Percentiles rank a stretch among this genome's conserved stretches.
Conservation (phyloP, 2,888 invertebrate species). For the Monoplex corrugatus region DNA sequence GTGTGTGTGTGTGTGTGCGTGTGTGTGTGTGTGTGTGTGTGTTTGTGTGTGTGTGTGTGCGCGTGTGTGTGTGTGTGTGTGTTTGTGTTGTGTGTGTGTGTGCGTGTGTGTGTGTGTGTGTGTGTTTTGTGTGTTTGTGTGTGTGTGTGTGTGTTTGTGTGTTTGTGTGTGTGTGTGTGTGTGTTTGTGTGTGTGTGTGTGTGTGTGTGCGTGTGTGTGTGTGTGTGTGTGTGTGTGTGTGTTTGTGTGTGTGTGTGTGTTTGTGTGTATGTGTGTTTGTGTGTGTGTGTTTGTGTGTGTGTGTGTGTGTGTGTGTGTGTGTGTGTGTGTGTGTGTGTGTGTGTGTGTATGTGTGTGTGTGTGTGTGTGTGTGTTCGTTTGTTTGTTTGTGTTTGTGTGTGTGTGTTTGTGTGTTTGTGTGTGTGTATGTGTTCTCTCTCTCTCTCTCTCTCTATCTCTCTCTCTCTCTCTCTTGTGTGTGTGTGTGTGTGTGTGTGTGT, state of each 20-base stretch:
- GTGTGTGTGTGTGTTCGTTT: background rate
- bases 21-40: background rate
- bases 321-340: background rate
- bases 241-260: slow-evolving; percentile 31
- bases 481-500: slow-evolving; percentile 13
- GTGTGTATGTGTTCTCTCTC: background rate
- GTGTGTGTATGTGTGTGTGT: background rate
- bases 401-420: too few relatives aligned
- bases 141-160: background rate
- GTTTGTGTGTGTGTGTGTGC: background rate
- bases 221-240: background rate
- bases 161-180: background rate
- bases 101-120: too few relatives aligned
- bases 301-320: background rate
- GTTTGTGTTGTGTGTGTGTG: background rate
- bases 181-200: background rate
- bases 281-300: background rate
- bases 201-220: background rate
- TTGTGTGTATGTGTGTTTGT: slow-evolving; percentile 14
- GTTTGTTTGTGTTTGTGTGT: background rate
- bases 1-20: background rate
- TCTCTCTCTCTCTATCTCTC: background rate
- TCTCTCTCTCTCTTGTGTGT: background rate
- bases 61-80: background rate
- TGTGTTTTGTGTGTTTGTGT: background rate